phyloP scores from a whole-genome alignment of 2,113 vertebrate species.

The Sialia sialis region DNA sequence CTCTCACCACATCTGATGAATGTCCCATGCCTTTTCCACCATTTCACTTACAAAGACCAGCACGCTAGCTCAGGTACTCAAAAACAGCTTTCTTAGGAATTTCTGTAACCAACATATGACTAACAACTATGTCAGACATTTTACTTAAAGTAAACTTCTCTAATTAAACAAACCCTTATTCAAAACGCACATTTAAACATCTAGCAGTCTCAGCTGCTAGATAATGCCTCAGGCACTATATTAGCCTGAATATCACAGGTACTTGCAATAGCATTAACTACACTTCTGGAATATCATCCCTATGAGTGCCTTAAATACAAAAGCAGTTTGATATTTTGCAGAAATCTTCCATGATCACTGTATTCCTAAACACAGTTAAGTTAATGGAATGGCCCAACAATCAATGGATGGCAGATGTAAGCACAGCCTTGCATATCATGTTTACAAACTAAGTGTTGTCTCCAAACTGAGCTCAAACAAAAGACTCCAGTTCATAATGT shows the following conservation, averaged over 20 bases:
- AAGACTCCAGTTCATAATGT: not conserved
- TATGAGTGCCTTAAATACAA: not conserved
- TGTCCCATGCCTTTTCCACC: not conserved
- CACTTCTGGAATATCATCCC: not conserved
- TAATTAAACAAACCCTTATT: not conserved
- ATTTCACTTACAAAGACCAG: not conserved
- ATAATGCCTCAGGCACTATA: not conserved
- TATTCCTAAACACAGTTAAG: not conserved
- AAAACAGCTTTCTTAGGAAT: not conserved
- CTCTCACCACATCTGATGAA: not conserved
- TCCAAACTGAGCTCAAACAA: not conserved
- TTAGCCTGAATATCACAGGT: not conserved
- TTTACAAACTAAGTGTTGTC: not conserved
- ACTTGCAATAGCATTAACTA: not conserved
- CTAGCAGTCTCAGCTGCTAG: not conserved
- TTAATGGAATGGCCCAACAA: not conserved
- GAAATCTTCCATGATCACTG: not conserved
- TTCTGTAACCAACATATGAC: not conserved
- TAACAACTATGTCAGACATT: not conserved
- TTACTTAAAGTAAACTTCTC: not conserved
- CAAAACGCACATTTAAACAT: not conserved
- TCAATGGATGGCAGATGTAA: not conserved
- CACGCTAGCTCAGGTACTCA: not conserved
- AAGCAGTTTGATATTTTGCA: not conserved
- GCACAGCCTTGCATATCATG: accelerated